Base-by-base conservation (phyloP, 2,888 invertebrate species). In the Leucophora obtusa region DNA sequence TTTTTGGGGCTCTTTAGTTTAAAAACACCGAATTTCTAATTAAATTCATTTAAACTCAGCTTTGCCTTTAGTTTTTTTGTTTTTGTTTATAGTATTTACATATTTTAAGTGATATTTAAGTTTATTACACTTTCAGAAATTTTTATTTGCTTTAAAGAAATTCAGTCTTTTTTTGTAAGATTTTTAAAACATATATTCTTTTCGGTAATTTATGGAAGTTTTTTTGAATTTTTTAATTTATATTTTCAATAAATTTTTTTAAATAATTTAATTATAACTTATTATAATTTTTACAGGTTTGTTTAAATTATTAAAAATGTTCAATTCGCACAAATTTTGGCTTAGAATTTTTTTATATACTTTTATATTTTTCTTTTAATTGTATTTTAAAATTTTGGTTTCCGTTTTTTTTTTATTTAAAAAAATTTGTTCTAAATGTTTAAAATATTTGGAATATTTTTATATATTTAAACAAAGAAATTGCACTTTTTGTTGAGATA, bases 221-320 rank as follows among this genome's bases (percentile, higher is more conserved):
- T n/a, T n/a, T 18, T 17, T 38, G 38, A 38, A 35, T 17, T 50
- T 66, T 71, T 63, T 58, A 50, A 33, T 65, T 9, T 59, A 59
- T 53, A 38, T 60, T 63, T 60, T 38, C 2, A 51, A 21, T 4
- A 21, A 21, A n/a, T n/a, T 21, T 21, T 21, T 21, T 21, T 21
- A 85, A 86, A 83, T 85, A 17, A 18, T 53, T 17, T 21, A 10
- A n/a, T n/a, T n/a, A n/a, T 18, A 3, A 53, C 18, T 53, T 18
- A 17, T 18, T 18, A 10, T 35, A 35, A 10, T 35, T 35, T 35
- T 35, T 35, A 1, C 2, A 10, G 7, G 11, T 47, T 47, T 47
- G 17, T 43, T 68, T 66, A n/a, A n/a, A n/a, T n/a, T n/a, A n/a
- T 54, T 66, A 38, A 11, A 2, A 68, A 71, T 60, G 53, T 24